phyloP scores from a whole-genome alignment of 2,113 vertebrate species.

The Saguinus midas region DNA sequence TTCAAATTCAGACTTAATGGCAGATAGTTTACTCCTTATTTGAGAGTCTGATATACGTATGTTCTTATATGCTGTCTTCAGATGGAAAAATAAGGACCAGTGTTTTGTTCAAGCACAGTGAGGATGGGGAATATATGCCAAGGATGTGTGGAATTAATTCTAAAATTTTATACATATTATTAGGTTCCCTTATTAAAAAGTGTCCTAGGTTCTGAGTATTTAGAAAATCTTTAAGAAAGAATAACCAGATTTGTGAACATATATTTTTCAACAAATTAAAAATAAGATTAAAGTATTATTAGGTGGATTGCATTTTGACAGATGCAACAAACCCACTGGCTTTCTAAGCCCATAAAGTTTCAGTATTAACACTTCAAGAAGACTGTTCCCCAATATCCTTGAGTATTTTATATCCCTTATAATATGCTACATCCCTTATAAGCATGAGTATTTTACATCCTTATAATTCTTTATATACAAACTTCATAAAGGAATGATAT shows the following conservation, averaged over 20 bases:
- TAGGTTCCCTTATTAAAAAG: not conserved
- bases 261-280: not conserved
- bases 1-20: not conserved
- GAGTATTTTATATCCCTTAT: not conserved
- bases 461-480: not conserved
- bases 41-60: not conserved
- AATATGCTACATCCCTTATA: not conserved
- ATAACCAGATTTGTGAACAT: not conserved
- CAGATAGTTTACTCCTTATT: not conserved
- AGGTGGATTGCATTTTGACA: not conserved
- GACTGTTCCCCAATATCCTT: not conserved
- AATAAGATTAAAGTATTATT: slow-evolving; percentile 4
- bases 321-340: not conserved
- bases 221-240: not conserved
- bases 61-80: not conserved
- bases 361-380: not conserved
- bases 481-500: not conserved
- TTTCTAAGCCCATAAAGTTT: not conserved
- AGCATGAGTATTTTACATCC: not conserved
- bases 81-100: not conserved
- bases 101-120: not conserved
- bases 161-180: not conserved
- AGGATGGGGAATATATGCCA: not conserved
- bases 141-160: not conserved
- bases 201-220: not conserved